These are phyloP conservation scores for Iphiclides podalirius DNA, from an alignment of 2,888 invertebrate genomes.

Conservation along the genomic window DNA sequence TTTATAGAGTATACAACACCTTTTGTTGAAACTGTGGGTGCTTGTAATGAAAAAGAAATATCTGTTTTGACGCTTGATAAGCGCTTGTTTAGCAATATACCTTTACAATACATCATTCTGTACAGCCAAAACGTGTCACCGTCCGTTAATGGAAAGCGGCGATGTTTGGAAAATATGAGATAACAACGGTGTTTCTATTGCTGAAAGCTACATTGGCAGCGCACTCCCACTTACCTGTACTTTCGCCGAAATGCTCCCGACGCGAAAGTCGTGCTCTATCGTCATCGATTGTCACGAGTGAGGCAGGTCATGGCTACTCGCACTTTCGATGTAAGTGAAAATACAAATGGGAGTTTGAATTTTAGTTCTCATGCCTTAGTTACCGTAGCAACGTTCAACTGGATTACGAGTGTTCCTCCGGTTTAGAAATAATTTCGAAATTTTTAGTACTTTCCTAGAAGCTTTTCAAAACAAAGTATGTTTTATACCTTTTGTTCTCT, in stretches of 20 bases:
- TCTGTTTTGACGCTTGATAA: too few relatives aligned
- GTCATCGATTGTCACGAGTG: slow-evolving; percentile 36
- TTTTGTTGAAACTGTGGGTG: too few relatives aligned
- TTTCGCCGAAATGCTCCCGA: slow-evolving; percentile 15
- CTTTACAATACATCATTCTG: too few relatives aligned
- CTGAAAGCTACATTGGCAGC: neutral
- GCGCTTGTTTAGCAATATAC: too few relatives aligned
- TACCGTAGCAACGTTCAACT: too few relatives aligned
- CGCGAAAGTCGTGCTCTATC: slow-evolving; percentile 8
- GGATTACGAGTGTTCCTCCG: too few relatives aligned
- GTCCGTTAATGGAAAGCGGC: neutral
- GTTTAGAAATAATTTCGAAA: too few relatives aligned
- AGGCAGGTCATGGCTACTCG: slow-evolving; percentile 53
- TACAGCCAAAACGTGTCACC: too few relatives aligned
- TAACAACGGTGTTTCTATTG: neutral
- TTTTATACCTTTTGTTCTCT: neutral
- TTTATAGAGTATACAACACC: too few relatives aligned
- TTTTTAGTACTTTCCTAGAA: too few relatives aligned
- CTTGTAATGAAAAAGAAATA: too few relatives aligned
- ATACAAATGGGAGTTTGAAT: neutral
- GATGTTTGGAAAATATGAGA: neutral
- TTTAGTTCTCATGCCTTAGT: too few relatives aligned
- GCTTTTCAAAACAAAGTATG: neutral
- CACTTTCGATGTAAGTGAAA: slow-evolving; percentile 54
- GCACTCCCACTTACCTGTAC: neutral